Conservation (phyloP, 1,140 invertebrate species). For the Eriocheir sinensis region DNA sequence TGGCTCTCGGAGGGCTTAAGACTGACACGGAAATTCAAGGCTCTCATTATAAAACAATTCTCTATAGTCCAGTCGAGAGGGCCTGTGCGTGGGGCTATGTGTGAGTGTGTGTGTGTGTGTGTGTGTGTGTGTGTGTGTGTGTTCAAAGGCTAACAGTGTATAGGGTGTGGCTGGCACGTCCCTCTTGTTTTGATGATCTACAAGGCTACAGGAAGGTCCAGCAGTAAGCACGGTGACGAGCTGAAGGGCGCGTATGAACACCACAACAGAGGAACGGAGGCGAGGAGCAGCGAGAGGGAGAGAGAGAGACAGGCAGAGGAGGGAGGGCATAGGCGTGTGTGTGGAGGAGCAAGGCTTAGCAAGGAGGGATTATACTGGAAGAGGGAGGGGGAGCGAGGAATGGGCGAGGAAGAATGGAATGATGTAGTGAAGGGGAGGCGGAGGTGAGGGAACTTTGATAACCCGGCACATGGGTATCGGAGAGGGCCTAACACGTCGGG, state of each 20-base stretch:
- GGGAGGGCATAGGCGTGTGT: neutral
- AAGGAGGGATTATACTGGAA: too few species aligned
- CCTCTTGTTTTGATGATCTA: too few species aligned
- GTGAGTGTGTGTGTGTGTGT: constrained; percentile 27
- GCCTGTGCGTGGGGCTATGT: neutral
- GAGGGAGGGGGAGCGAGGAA: neutral
- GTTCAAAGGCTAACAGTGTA: too few species aligned
- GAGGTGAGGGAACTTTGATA: constrained; percentile 34
- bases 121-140: constrained; percentile 31
- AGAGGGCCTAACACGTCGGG: neutral
- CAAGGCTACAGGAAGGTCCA: too few species aligned
- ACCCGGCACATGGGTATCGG: neutral
- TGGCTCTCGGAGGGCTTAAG: too few species aligned
- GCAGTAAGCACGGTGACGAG: too few species aligned
- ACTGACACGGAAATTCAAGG: neutral
- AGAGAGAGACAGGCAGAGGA: neutral
- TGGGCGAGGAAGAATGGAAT: neutral
- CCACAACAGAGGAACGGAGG: neutral
- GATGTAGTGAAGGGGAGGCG: neutral
- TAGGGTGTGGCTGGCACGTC: too few species aligned
- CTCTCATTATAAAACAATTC: neutral
- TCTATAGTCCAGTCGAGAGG: neutral
- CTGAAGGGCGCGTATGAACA: neutral
- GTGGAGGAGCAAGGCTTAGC: neutral
- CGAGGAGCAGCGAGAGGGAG: neutral